Base-by-base conservation (phyloP, 2,888 invertebrate genomes). In the Notocelia uddmanniana region DNA sequence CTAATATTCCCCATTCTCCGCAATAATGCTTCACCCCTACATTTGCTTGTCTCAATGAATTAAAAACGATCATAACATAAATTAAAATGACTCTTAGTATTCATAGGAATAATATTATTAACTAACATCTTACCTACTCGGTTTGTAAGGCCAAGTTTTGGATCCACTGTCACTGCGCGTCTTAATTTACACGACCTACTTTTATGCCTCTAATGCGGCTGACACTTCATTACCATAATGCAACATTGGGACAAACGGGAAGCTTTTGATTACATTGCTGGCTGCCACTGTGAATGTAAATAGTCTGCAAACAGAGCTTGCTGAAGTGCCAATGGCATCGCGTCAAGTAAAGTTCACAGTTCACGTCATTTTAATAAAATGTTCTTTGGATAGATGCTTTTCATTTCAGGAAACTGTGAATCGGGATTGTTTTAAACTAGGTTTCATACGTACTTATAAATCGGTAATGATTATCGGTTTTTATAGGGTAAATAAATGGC, bases 241-340 rank as follows among this genome's bases (percentile, higher is more conserved):
- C 88, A 85, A 87, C 88, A 87, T 83, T 84, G 87, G 83, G 83
- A 84, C 81, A 83, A 72, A 74, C 82, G 80, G 84, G 83, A 82
- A 82, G 83, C 84, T 86, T 88, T 84, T 88, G 88, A 88, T 88
- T 88, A 88, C 88, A 88, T 87, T 86, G 84, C 85, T 78, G 82
- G 77, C 81, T 81, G 80, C 79, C 81, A 79, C 81, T 77, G 80
- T 80, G 86, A 87, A 87, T 88, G 83, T 84, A 87, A 87, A 87
- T 85, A 83, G 77, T 80, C 78, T 77, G 83, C 83, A 81, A 77
- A 78, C 79, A 74, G 77, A 76, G 80, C 76, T 80, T 79, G 76
- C 78, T 82, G 76, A 82, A 85, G 81, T 78, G 79, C 79, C 80
- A 80, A 78, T 70, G 58, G 73, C 73, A 74, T 73, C 74, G 69